Percentiles rank a stretch among this genome's conserved stretches.
phyloP scores from a whole-genome alignment of 2,888 invertebrate genomes.

The Spodoptera picta region DNA sequence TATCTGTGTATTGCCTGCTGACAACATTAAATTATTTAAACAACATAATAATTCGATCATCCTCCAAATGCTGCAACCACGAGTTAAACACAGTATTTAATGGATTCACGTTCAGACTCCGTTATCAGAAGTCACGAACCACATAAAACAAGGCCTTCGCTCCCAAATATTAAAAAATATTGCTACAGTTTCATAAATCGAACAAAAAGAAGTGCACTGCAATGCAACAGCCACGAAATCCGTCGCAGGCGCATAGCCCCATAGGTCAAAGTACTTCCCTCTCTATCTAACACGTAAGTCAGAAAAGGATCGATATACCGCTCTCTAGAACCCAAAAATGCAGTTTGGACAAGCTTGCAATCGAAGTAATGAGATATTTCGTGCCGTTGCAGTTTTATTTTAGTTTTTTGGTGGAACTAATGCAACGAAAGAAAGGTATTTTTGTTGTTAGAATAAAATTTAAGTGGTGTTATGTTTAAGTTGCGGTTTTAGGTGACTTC shows the following conservation, averaged over 20 bases:
- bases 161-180: slow-evolving; percentile 24
- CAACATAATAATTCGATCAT: too few species aligned
- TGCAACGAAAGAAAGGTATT: slow-evolving; percentile 22
- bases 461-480: too few species aligned
- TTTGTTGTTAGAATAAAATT: slow-evolving; percentile 27
- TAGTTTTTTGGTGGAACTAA: slow-evolving; percentile 42
- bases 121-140: too few species aligned
- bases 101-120: background rate
- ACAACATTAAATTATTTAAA: too few species aligned
- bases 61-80: too few species aligned
- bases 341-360: slow-evolving; percentile 53
- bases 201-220: slow-evolving; percentile 47
- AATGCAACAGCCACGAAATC: slow-evolving; percentile 58
- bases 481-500: too few species aligned
- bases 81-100: background rate
- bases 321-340: slow-evolving; percentile 64
- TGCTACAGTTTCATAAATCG: slow-evolving; percentile 45
- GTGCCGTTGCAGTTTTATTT: slow-evolving; percentile 38
- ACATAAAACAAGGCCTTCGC: background rate
- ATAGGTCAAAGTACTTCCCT: slow-evolving; percentile 66
- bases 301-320: slow-evolving; percentile 66
- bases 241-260: slow-evolving; percentile 70
- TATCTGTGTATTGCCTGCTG: too few species aligned
- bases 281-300: slow-evolving; percentile 54
- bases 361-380: slow-evolving; percentile 54